phyloP scores from a whole-genome alignment of 2,113 vertebrate species.

The Tachuris rubrigastra region DNA sequence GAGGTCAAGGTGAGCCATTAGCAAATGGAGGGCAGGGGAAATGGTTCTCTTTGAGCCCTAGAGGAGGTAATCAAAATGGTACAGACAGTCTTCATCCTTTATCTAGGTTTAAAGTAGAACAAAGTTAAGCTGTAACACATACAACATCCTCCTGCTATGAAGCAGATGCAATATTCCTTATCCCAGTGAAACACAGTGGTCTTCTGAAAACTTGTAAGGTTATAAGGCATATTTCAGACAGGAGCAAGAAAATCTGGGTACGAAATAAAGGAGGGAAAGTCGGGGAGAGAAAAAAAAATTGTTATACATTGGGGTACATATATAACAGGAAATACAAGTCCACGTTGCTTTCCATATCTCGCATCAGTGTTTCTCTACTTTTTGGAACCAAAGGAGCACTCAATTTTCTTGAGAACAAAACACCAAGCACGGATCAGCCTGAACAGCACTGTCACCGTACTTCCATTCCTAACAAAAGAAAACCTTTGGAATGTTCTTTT shows the following conservation, averaged over 20 bases:
- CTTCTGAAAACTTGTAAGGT: constrained; percentile 39
- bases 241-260: constrained; percentile 49
- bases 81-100: constrained; percentile 66
- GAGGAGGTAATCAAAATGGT: constrained; percentile 49
- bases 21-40: constrained; percentile 39
- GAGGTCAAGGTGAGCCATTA: constrained; percentile 37
- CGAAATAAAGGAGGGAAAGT: constrained; percentile 45
- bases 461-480: neutral
- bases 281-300: neutral
- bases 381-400: neutral
- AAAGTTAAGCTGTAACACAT: constrained; percentile 55
- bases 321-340: neutral
- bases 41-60: constrained; percentile 46
- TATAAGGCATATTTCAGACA: constrained; percentile 38
- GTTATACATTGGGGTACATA: neutral
- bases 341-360: neutral
- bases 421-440: constrained; percentile 29
- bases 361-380: neutral
- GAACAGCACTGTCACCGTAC: neutral
- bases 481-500: neutral
- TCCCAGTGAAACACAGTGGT: constrained; percentile 39
- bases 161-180: constrained; percentile 33
- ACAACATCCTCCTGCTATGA: constrained; percentile 27
- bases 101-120: constrained; percentile 64
- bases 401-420: neutral